Base-by-base conservation (phyloP, 2,113 vertebrate genomes). In the Galemys pyrenaicus region DNA sequence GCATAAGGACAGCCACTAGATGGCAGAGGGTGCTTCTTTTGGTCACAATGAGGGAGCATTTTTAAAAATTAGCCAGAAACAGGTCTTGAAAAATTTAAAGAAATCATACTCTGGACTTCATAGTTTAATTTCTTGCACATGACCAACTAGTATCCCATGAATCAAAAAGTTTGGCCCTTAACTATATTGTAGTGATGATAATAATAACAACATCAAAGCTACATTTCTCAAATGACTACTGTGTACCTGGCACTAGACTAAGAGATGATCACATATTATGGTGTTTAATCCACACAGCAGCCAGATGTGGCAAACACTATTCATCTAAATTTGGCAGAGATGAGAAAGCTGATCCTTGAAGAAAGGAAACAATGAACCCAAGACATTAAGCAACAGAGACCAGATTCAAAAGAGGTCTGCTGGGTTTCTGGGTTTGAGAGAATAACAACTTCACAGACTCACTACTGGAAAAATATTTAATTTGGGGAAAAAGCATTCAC, bases 21-120 rank as follows among this genome's bases (percentile, higher is more conserved):
- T 95, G 97, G 97, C 95, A 97, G 93, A 93, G 15, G 35, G 62
- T 67, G 15, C 37, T 86, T 73, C 77, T 78, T 89, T 87, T 92
- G 49, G 86, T 87, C 58, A 35, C 16, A 73, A 16, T 7, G 37
- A 84, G 64, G 94, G 78, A 84, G 30, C 49, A 56, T 78, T 71
- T 62, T 62, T 75, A 64, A 28, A 84, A 74, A 51, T 91, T 17
- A 28, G 54, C 24, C 67, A 65, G 22, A 85, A 94, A 84, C 28
- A 75, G 32, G 37, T 68, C 94, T 92, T 95, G 54, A 41, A 89
- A 86, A 92, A 85, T 35, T 74, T 28, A 35, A 12, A 85, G 71
- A 74, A 13, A 79, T 70, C 37, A 64, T 10, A 68, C 39, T 74
- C 12, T 28, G 60, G 32, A 82, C 65, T 30, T 95, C 70, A 83